A percentile compares a stretch with the other conserved stretches of the same genome.
Conservation (phyloP, 2,888 invertebrate genomes). For the Diplazon laetatorius region DNA sequence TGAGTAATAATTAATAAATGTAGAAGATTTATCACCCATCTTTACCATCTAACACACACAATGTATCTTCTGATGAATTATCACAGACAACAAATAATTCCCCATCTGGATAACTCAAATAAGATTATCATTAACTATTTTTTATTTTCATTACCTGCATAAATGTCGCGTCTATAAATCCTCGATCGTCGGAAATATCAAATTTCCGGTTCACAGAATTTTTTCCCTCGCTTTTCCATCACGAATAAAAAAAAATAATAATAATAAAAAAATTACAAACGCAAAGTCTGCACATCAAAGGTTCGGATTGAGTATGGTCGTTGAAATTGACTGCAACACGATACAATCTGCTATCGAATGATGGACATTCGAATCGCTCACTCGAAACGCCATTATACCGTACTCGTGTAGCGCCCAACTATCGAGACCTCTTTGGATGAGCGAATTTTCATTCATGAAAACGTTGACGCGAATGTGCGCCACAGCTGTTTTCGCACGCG, state of each 20-base stretch:
- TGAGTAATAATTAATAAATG: conserved; percentile 1
- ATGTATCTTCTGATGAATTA: background rate
- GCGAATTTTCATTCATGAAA: conserved; percentile 50
- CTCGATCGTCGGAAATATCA: background rate
- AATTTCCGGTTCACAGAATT: background rate
- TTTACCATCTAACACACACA: background rate
- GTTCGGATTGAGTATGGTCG: background rate
- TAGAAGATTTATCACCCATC: background rate
- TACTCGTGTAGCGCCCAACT: background rate
- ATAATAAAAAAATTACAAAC: background rate
- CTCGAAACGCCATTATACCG: conserved; percentile 14
- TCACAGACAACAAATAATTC: no score
- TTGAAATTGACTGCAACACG: conserved; percentile 11
- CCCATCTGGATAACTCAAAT: no score
- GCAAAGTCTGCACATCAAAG: background rate
- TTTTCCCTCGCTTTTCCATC: background rate
- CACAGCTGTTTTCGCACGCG: conserved; percentile 42
- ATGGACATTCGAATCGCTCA: conserved; percentile 30
- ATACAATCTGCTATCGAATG: conserved; percentile 6
- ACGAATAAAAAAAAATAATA: no score
- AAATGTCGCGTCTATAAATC: background rate
- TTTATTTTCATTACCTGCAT: background rate
- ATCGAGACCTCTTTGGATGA: conserved; percentile 40
- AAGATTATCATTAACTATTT: no score
- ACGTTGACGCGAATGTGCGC: conserved; percentile 44